Conservation (phyloP, 2,888 invertebrate genomes). For the Himalopsyche kuldschensis region DNA sequence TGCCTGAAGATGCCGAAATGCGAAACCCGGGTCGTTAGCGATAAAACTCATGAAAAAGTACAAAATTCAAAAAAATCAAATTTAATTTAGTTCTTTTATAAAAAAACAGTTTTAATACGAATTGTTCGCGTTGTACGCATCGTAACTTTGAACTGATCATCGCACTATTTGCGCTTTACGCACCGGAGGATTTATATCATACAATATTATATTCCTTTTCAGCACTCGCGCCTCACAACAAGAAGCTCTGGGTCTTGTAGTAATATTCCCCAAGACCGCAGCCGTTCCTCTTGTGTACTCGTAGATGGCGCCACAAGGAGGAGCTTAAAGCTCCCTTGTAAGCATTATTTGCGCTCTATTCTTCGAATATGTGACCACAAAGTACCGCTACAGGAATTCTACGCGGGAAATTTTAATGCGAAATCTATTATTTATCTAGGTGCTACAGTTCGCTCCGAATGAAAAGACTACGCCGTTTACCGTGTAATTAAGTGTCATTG, state of each 20-base stretch:
- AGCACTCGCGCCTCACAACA: background rate
- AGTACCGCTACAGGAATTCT: conserved; percentile 28
- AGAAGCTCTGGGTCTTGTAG: conserved; percentile 15
- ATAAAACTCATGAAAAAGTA: no score
- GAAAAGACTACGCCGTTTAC: background rate
- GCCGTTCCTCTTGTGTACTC: conserved; percentile 21
- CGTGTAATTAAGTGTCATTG: background rate
- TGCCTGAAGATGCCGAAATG: no score
- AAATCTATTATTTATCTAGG: conserved; percentile 37
- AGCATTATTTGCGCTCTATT: conserved; percentile 35
- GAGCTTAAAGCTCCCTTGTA: conserved; percentile 16
- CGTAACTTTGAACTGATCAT: no score
- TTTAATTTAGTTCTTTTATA: no score
- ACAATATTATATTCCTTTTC: background rate
- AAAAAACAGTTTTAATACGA: no score
- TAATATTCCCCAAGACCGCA: conserved; percentile 32
- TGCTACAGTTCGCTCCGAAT: background rate
- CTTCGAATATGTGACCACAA: conserved; percentile 37
- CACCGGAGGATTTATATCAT: background rate
- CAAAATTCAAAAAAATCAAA: no score
- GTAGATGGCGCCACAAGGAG: conserved; percentile 19
- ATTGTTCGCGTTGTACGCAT: no score
- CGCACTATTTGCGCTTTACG: background rate
- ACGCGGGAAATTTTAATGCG: conserved; percentile 35
- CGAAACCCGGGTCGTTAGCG: no score